Evolutionary conservation across 2,797 vertebrate genomes (phyloP), one percentile per base, ranked within the genome.

Genomic region (Monodelphis domestica): DNA sequence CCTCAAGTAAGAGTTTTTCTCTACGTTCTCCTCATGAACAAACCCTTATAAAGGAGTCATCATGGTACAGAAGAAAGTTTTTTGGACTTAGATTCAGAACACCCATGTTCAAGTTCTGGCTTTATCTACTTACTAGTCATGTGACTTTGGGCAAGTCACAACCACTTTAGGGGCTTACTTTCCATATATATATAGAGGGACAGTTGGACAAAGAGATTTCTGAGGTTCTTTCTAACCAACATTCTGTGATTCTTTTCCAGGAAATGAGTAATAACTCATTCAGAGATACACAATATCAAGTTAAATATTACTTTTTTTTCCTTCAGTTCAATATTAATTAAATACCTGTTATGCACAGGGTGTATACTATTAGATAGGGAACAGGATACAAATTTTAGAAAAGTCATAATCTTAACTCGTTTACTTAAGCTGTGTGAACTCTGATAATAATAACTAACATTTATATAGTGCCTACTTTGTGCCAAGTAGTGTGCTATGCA

Each of bases 21-120:
- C 93, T 12, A 53, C 95, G 63, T 94, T 94, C 87, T 90, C 55
- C 5, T 94, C 96, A 92, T 92, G 4, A 88, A 89, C 54, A 56
- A 26, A 54, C 33, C 56, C 2, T 3, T 56, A 50, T 57, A 87
- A 90, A 56, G 28, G n/a, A 70, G 15, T 38, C 33, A 38, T 6
- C 6, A 15, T 38, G 4, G 63, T 24, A 78, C 17, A 70, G 63
- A 70, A n/a, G n/a, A 78, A 78, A 78, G 63, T 78, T n/a, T 7
- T 21, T 45, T 2, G 6, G 17, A 78, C n/a, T 45, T 78, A n/a
- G n/a, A 45, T 78, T 78, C n/a, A 78, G n/a, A 38, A 38, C n/a
- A 70, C 63, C 6, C 38, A 24, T 70, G n/a, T 28, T 45, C 17
- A 78, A 38, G 6, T 78, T 28, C 21, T 78, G n/a, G 63, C 17